Base-by-base conservation (phyloP, 2,113 vertebrate genomes). In the Bos javanicus region DNA sequence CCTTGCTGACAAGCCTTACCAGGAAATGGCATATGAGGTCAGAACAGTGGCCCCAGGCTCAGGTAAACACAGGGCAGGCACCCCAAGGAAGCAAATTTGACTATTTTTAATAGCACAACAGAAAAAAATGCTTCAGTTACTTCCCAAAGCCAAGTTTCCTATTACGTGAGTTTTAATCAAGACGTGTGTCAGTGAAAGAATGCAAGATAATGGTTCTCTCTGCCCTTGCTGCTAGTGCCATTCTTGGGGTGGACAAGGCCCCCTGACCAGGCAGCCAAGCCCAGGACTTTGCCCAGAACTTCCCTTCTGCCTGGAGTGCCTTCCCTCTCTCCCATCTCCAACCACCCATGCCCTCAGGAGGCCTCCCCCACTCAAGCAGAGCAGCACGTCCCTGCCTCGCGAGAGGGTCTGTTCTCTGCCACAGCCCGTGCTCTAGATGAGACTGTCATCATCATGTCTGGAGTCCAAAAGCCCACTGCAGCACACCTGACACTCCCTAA, bases 11-110 rank as follows among this genome's bases (percentile, higher is more conserved):
- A 96, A 93, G 81, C 46, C 57, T 78, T 92, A 94, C 91, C 57
- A 93, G 98, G 98, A 98, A 97, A 97, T 33, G 85, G 94, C 67
- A 96, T 92, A n/a, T 91, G 71, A 71, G 82, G 88, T 90, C 57
- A 84, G 85, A 21, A 71, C 16, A 90, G 87, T 28, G 80, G 92
- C 56, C 93, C 57, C 62, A 46, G 54, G 87, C 91, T 97, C 96
- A 97, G 98, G 98, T 97, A 96, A 93, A 94, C 90, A 54, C 7
- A 33, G 54, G 80, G 62, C 0, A 8, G 52, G 71, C 52, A 50
- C 86, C 62, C 19, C 4, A 52, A 96, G 95, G 90, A 97, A 97
- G 56, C 90, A 87, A 97, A 95, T 43, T 64, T 93, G 91, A 78
- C 36, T 97, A 56, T 95, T 97, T 97, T 96, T 94, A 98, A 98